Evolutionary conservation across 2,888 invertebrate genomes (phyloP).

Genomic region (Gasteruption jaculator): DNA sequence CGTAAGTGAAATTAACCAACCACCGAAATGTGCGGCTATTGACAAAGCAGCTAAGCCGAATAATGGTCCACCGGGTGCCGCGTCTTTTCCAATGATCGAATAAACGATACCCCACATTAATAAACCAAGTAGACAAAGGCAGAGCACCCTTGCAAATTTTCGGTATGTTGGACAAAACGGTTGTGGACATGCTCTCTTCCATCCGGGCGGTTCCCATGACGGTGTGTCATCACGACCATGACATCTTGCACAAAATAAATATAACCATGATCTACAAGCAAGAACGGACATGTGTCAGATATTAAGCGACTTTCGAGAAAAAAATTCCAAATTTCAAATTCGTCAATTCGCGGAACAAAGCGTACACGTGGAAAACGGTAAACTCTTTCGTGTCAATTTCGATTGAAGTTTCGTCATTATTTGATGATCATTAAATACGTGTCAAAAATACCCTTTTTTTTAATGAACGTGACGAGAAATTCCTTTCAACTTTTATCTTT

Average conservation of each 20-base stretch:
- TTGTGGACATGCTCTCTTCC: constrained; percentile 78
- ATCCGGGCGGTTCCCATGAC: constrained; percentile 78
- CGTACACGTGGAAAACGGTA: too few relatives aligned
- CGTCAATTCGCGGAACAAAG: too few relatives aligned
- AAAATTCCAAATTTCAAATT: too few relatives aligned
- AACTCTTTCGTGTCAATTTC: too few relatives aligned
- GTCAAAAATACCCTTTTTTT: too few relatives aligned
- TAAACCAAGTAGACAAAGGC: constrained; percentile 69
- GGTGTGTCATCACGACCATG: constrained; percentile 66
- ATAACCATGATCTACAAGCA: constrained; percentile 74
- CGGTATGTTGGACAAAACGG: constrained; percentile 83
- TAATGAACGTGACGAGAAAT: too few relatives aligned
- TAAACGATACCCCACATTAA: constrained; percentile 74
- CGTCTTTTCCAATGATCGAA: constrained; percentile 71
- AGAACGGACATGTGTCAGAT: neutral
- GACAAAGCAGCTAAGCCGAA: constrained; percentile 73
- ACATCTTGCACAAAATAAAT: constrained; percentile 75
- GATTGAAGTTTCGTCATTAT: too few relatives aligned
- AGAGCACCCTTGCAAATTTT: constrained; percentile 73
- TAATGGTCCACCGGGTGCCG: constrained; percentile 79
- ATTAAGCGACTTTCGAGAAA: constrained; percentile 8
- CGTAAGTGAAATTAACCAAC: constrained; percentile 74
- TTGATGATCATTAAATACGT: too few relatives aligned
- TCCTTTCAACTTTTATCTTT: too few relatives aligned
- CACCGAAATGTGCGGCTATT: constrained; percentile 76